phyloP scores from a whole-genome alignment of 2,797 vertebrate genomes.

The Enteromius unitaeniatus region DNA sequence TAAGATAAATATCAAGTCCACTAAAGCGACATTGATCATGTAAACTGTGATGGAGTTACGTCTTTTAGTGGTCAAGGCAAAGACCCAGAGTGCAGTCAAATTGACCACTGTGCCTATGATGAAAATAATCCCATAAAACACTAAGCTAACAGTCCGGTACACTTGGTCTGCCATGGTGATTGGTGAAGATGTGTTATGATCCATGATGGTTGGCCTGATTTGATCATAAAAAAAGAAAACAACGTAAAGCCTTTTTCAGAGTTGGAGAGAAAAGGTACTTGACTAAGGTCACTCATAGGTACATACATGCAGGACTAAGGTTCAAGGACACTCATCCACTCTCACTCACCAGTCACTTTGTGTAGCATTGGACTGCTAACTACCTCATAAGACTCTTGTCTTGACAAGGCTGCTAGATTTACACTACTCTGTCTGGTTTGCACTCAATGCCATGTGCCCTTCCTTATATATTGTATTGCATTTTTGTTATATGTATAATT shows the following conservation, averaged over 20 bases:
- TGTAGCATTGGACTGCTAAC: no score
- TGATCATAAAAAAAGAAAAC: background rate
- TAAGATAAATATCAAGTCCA: conserved; percentile 89
- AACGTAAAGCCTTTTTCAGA: background rate
- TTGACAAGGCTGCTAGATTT: no score
- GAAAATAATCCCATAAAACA: conserved; percentile 90
- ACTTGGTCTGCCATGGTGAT: conserved; percentile 65
- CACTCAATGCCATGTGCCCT: no score
- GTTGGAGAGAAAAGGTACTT: background rate
- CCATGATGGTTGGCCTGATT: conserved; percentile 61
- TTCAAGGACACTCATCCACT: no score
- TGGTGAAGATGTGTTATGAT: conserved; percentile 57
- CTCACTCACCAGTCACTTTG: no score
- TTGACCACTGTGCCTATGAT: conserved; percentile 88
- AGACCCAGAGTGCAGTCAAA: conserved; percentile 92
- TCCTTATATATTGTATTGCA: no score
- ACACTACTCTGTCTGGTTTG: no score
- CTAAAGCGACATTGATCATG: conserved; percentile 94
- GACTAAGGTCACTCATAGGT: no score
- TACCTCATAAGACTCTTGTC: no score
- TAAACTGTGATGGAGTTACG: conserved; percentile 92
- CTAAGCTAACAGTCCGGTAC: conserved; percentile 82
- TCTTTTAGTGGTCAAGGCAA: conserved; percentile 94
- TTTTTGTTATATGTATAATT: no score
- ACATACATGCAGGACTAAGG: no score